Percentiles rank a stretch among this genome's conserved stretches.
phyloP scores from a whole-genome alignment of 2,888 invertebrate species.

The Crossocerus cetratus region DNA sequence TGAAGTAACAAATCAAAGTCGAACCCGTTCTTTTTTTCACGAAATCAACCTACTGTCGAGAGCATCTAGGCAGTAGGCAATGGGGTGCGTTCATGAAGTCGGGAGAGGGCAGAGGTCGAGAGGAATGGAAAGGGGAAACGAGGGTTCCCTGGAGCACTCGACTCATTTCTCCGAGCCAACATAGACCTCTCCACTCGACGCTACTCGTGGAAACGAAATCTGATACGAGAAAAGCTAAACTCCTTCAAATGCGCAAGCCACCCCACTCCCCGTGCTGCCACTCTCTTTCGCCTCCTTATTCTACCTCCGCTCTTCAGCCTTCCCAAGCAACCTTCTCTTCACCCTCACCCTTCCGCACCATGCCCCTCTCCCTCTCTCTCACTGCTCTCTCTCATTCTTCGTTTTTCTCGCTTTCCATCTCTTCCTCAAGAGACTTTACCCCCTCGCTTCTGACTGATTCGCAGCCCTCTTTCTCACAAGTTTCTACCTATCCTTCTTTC shows the following conservation, averaged over 20 bases:
- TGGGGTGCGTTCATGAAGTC: constrained; percentile 30
- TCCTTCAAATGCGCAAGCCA: constrained; percentile 71
- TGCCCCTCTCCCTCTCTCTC: constrained; percentile 1
- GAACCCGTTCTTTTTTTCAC: constrained; percentile 25
- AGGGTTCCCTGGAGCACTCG: constrained; percentile 62
- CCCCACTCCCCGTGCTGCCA: constrained; percentile 42
- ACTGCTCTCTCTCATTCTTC: neutral
- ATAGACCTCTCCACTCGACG: constrained; percentile 69
- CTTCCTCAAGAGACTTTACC: neutral
- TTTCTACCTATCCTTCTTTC: constrained; percentile 11
- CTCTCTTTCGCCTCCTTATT: constrained; percentile 38
- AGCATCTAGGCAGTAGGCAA: constrained; percentile 35
- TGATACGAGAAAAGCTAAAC: constrained; percentile 74
- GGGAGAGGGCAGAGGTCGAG: constrained; percentile 35
- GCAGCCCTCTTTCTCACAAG: neutral
- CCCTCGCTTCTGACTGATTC: constrained; percentile 6
- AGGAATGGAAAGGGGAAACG: constrained; percentile 39
- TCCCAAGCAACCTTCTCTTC: constrained; percentile 10
- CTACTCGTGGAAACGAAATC: constrained; percentile 72
- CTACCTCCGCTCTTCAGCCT: constrained; percentile 32
- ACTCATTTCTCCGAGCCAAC: constrained; percentile 70
- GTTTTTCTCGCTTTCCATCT: neutral
- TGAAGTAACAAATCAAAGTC: constrained; percentile 32
- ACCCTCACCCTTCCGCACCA: neutral
- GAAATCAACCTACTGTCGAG: constrained; percentile 55